phyloP scores from a whole-genome alignment of 2,888 invertebrate species.

The Steinernema scapterisci region DNA sequence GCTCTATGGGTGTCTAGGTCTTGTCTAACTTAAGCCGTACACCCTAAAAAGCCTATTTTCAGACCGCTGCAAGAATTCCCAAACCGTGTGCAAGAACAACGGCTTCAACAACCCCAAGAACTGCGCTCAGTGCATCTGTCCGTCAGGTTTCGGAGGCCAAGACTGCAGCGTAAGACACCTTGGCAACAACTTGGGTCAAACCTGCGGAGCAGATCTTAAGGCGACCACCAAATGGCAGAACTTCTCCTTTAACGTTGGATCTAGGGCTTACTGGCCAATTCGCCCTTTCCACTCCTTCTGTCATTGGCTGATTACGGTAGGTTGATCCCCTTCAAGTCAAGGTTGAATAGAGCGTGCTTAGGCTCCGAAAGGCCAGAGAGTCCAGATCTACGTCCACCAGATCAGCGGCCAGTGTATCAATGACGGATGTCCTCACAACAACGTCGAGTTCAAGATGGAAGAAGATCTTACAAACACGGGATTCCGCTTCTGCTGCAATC shows the following conservation, averaged over 20 bases:
- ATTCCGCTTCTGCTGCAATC: too few relatives aligned
- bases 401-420: too few relatives aligned
- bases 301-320: not conserved
- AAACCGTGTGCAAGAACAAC: not conserved
- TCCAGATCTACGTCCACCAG: not conserved
- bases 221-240: not conserved
- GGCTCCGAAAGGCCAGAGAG: not conserved
- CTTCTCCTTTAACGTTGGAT: not conserved
- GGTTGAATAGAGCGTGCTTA: not conserved
- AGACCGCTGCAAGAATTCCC: not conserved
- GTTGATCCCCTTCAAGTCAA: not conserved
- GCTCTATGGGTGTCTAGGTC: not conserved
- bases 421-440: too few relatives aligned
- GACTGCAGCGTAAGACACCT: not conserved
- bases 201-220: not conserved
- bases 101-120: not conserved
- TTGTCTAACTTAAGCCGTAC: too few relatives aligned
- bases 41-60: too few relatives aligned
- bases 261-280: not conserved
- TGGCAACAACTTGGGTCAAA: not conserved
- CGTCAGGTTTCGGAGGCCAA: not conserved
- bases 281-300: not conserved
- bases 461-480: too few relatives aligned
- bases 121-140: not conserved
- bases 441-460: too few relatives aligned